Evolutionary conservation across 2,888 invertebrate genomes (phyloP).

Genomic region (Rhodophaea formosa): DNA sequence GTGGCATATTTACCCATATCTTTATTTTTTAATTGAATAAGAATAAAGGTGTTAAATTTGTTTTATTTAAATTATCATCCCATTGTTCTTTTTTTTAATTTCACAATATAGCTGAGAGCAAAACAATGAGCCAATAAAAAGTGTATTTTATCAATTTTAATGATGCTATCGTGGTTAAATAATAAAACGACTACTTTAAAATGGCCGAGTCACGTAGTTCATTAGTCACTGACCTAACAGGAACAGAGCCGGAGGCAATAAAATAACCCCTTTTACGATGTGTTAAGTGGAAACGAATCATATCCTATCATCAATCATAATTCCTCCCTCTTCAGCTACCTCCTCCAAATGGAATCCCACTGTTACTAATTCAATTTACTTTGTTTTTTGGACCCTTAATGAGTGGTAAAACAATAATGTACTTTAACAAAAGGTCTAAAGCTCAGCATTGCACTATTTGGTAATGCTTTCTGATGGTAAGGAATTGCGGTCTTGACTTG

Average conservation of each 20-base stretch:
- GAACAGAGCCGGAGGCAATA: slow-evolving; percentile 66
- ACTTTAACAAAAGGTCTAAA: background rate
- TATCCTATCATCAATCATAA: slow-evolving; percentile 78
- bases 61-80: too few species aligned
- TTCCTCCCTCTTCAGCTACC: slow-evolving; percentile 51
- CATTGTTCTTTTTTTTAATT: background rate
- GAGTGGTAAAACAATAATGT: slow-evolving; percentile 21
- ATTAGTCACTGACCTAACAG: slow-evolving; percentile 73
- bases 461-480: too few species aligned
- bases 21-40: too few species aligned
- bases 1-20: too few species aligned
- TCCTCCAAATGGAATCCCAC: slow-evolving; percentile 49
- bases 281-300: slow-evolving; percentile 78
- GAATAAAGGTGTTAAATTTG: too few species aligned
- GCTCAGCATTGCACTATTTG: too few species aligned
- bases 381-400: slow-evolving; percentile 26
- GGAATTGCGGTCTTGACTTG: too few species aligned
- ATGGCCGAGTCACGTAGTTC: slow-evolving; percentile 64
- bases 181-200: slow-evolving; percentile 60
- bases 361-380: slow-evolving; percentile 52
- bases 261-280: slow-evolving; percentile 76
- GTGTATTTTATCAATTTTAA: slow-evolving; percentile 4
- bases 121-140: background rate
- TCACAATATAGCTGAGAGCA: background rate
- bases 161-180: slow-evolving; percentile 29